These are phyloP conservation scores for Clarias macrocephalus DNA, from an alignment of 2,113 vertebrate genomes.

Conservation along the genomic window DNA sequence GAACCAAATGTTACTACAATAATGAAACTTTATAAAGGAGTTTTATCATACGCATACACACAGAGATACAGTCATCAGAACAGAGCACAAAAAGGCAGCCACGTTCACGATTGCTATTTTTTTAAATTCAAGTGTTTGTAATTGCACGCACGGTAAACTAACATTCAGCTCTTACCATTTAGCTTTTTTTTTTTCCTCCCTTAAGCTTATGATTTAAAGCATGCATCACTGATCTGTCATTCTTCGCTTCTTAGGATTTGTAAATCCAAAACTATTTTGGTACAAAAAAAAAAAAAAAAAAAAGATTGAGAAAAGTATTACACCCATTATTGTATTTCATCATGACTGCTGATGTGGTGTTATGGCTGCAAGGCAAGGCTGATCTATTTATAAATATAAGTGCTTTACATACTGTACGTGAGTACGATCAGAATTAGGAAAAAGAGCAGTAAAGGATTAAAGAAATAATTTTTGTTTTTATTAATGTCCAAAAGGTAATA, in stretches of 20 bases:
- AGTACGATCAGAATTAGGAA: too few relatives aligned
- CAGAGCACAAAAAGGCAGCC: too few relatives aligned
- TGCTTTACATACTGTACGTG: background rate
- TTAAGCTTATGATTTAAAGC: background rate
- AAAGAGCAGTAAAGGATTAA: too few relatives aligned
- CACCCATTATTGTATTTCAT: background rate
- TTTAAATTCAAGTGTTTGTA: background rate
- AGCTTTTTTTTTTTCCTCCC: background rate
- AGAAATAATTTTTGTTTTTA: too few relatives aligned
- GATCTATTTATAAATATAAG: background rate
- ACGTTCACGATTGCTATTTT: background rate
- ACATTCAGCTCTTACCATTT: background rate
- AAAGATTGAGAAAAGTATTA: background rate
- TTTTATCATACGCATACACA: background rate
- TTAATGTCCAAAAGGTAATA: too few relatives aligned
- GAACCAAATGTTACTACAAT: background rate
- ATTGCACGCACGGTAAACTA: background rate
- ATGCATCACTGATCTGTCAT: background rate
- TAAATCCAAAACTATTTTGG: background rate
- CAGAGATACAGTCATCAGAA: too few relatives aligned
- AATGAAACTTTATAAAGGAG: background rate
- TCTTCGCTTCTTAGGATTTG: background rate
- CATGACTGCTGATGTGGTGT: background rate
- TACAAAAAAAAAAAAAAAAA: background rate
- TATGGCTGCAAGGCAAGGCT: background rate